phyloP scores from a whole-genome alignment of 64 coral and sea anemone species.

The Orbicella faveolata region DNA sequence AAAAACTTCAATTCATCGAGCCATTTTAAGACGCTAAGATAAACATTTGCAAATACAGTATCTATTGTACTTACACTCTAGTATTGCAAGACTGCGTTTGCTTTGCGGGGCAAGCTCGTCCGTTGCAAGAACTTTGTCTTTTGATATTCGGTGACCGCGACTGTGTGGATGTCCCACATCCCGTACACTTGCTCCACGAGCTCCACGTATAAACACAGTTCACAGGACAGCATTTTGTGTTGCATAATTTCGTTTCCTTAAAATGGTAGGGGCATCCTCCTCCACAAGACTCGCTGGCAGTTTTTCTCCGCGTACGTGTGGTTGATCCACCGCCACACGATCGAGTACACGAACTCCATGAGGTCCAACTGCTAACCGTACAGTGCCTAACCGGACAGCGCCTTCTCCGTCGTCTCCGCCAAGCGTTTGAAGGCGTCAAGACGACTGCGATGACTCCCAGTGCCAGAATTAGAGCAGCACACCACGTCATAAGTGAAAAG shows the following conservation, averaged over 20 bases:
- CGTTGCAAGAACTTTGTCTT: conserved; percentile 26
- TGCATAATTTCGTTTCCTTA: conserved; percentile 24
- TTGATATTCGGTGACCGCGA: conserved; percentile 33
- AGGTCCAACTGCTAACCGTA: conserved; percentile 41
- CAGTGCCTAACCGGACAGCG: conserved; percentile 35
- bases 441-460: background rate
- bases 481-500: background rate
- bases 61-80: conserved; percentile 56
- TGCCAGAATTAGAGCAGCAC: background rate
- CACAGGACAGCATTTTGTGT: conserved; percentile 39
- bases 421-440: background rate
- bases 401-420: conserved; percentile 26
- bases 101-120: conserved; percentile 48
- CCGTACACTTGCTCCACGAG: conserved; percentile 40
- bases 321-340: conserved; percentile 24
- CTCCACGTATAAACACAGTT: conserved; percentile 59
- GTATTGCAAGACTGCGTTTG: conserved; percentile 49
- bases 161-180: conserved; percentile 54
- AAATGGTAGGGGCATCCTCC: conserved; percentile 35
- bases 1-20: too few relatives aligned
- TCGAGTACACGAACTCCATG: conserved; percentile 45
- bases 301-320: conserved; percentile 38
- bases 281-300: conserved; percentile 27
- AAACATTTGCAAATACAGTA: background rate
- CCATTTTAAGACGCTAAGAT: too few relatives aligned